Percentiles rank a stretch among this genome's conserved stretches.
Evolutionary conservation across 2,113 vertebrate species (phyloP).

Genomic region (Sapayoa aenigma): DNA sequence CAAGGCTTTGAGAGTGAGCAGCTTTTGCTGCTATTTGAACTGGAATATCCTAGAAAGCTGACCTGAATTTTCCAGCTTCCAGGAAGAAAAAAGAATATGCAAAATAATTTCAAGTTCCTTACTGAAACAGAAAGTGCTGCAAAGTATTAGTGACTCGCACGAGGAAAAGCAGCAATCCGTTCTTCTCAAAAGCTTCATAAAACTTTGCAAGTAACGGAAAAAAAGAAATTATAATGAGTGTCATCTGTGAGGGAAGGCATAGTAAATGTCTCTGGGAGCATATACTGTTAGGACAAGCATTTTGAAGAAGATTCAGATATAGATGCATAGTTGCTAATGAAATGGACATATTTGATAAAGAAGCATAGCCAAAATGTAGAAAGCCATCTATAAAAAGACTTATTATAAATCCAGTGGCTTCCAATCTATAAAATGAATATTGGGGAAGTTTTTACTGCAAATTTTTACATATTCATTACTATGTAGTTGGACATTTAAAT

Average conservation of each 20-base stretch:
- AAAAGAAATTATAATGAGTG: background rate
- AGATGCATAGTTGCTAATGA: background rate
- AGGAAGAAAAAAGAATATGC: background rate
- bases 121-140: background rate
- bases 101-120: background rate
- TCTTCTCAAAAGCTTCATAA: background rate
- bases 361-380: background rate
- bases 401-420: background rate
- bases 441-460: background rate
- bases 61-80: background rate
- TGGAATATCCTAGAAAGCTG: background rate
- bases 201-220: background rate
- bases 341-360: rapidly evolving
- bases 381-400: background rate
- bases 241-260: background rate
- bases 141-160: background rate
- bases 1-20: background rate
- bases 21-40: background rate
- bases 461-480: background rate
- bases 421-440: background rate
- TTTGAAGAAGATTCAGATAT: background rate
- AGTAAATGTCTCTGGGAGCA: background rate
- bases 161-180: background rate
- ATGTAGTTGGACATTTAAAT: background rate
- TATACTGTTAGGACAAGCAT: background rate